phyloP scores from a whole-genome alignment of 53 echinoderm and acorn worm genomes.

The Glandiceps talaboti region DNA sequence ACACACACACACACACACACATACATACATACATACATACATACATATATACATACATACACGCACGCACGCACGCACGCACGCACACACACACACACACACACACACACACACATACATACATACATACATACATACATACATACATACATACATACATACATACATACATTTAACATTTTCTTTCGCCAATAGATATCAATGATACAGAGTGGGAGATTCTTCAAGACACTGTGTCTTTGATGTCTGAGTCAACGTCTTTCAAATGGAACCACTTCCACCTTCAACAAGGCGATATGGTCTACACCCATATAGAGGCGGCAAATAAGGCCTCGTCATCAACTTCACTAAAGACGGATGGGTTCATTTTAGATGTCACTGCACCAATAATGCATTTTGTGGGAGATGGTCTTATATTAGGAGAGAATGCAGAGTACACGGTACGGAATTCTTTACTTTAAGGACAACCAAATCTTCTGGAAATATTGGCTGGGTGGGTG shows the following conservation, averaged over 20 bases:
- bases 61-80: no score
- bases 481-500: no score
- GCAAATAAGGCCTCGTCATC: conserved; percentile 22
- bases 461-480: no score
- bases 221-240: conserved; percentile 25
- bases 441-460: conserved; percentile 13
- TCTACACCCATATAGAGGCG: conserved; percentile 24
- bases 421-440: conserved; percentile 32
- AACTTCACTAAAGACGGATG: conserved; percentile 16
- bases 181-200: no score
- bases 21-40: no score
- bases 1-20: no score
- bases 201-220: background rate
- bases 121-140: no score
- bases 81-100: no score
- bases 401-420: conserved; percentile 31
- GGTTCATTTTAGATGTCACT: conserved; percentile 30
- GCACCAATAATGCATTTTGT: conserved; percentile 24
- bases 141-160: no score
- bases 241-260: conserved; percentile 8
- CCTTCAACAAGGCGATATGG: conserved; percentile 31
- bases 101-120: no score
- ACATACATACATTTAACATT: no score
- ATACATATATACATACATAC: no score
- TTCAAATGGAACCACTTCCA: conserved; percentile 61